A percentile compares a stretch with the other conserved stretches of the same genome.
Conservation (phyloP, 1,140 invertebrate genomes). For the Drosophila auraria region DNA sequence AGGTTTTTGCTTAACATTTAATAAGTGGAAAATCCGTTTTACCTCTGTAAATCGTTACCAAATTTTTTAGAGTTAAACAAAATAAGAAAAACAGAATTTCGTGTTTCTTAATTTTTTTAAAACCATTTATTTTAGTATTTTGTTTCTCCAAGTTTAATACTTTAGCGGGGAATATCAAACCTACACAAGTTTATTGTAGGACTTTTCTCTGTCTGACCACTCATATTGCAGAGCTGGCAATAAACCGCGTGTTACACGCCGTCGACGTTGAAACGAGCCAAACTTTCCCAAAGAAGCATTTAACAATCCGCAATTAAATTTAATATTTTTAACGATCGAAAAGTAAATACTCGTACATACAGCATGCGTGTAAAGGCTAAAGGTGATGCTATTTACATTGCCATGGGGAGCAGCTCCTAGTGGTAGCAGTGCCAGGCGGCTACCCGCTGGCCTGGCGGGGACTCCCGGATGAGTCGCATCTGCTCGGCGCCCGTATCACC, state of each 20-base stretch:
- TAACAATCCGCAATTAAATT: conserved; percentile 52
- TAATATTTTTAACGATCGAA: conserved; percentile 48
- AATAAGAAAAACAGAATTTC: not conserved
- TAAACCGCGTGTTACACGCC: conserved; percentile 52
- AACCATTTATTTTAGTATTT: not conserved
- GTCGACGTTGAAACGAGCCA: conserved; percentile 44
- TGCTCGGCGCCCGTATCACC: conserved; percentile 60
- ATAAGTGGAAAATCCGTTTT: no score
- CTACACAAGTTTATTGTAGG: no score
- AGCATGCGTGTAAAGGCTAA: conserved; percentile 12
- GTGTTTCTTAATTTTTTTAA: not conserved
- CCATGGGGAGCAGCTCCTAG: conserved; percentile 22
- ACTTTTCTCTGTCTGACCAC: conserved; percentile 7
- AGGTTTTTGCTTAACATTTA: no score
- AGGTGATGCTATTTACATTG: conserved; percentile 42
- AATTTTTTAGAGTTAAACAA: not conserved
- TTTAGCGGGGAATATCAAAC: not conserved
- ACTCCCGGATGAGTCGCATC: conserved; percentile 56
- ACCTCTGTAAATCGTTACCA: no score
- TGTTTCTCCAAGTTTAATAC: not conserved
- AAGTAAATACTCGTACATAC: conserved; percentile 33
- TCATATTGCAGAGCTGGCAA: conserved; percentile 19
- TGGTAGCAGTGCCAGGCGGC: conserved; percentile 76
- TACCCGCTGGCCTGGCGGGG: conserved; percentile 62
- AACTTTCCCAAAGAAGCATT: conserved; percentile 46